Evolutionary conservation across 2,797 vertebrate species (phyloP).

Genomic region (Acomys russatus): DNA sequence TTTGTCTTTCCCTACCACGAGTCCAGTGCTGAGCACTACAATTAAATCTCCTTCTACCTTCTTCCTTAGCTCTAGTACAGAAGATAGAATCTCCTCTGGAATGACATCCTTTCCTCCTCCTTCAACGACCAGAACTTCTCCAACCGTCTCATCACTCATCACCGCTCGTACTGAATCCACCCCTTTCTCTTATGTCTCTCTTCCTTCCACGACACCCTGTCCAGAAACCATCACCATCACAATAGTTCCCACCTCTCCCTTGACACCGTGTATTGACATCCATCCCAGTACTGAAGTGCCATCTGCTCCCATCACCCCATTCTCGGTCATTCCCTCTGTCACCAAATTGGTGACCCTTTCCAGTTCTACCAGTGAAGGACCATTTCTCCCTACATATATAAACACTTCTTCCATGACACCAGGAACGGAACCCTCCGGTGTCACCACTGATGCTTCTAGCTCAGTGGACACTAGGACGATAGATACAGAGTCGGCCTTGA

Average conservation of each 20-base stretch:
- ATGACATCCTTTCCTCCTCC: neutral
- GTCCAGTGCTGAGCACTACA: fast-evolving
- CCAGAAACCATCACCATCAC: slow-evolving; percentile 55
- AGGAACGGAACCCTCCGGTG: neutral
- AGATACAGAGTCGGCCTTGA: neutral
- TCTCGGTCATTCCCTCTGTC: neutral
- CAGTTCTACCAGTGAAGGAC: neutral
- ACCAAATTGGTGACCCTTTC: neutral
- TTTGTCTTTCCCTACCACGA: fast-evolving
- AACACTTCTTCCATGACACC: neutral
- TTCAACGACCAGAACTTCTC: neutral
- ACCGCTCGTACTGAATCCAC: neutral
- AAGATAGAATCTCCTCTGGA: neutral
- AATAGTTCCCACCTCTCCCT: neutral
- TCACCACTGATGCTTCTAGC: neutral
- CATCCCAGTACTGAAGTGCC: neutral
- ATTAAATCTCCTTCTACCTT: neutral
- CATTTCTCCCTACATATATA: neutral
- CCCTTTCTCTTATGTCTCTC: neutral
- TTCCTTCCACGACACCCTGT: neutral
- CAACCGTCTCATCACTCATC: fast-evolving
- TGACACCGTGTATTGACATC: neutral
- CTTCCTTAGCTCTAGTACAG: neutral
- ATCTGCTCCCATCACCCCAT: neutral
- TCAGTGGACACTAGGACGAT: neutral